phyloP scores from a whole-genome alignment of 2,797 vertebrate species.

The Dallia pectoralis region DNA sequence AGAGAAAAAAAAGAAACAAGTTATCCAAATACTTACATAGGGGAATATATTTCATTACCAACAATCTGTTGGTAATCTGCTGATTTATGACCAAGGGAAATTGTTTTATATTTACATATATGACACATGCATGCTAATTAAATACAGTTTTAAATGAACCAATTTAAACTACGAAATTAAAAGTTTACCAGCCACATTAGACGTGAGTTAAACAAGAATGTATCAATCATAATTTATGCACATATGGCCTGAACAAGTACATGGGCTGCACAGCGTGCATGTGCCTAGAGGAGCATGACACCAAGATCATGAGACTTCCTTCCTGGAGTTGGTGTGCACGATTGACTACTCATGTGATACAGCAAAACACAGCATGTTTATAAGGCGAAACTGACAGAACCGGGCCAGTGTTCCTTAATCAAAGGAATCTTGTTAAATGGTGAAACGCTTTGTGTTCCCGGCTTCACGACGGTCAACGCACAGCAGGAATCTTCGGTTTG shows the following conservation, averaged over 20 bases:
- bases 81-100: no score
- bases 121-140: no score
- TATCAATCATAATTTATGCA: not conserved
- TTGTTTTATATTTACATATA: no score
- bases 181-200: not conserved
- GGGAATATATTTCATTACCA: no score
- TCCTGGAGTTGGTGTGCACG: not conserved
- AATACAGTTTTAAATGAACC: no score
- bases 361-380: not conserved
- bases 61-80: no score
- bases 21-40: no score
- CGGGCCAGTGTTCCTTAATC: not conserved
- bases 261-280: not conserved
- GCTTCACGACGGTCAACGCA: not conserved
- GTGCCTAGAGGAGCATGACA: not conserved
- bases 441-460: not conserved
- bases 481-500: not conserved
- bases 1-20: no score
- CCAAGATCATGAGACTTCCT: not conserved
- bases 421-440: not conserved
- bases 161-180: no score
- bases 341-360: not conserved
- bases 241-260: not conserved
- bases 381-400: not conserved
- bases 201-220: not conserved